Evolutionary conservation across 2,888 invertebrate species (phyloP).

Genomic region (Eilema griseolum): DNA sequence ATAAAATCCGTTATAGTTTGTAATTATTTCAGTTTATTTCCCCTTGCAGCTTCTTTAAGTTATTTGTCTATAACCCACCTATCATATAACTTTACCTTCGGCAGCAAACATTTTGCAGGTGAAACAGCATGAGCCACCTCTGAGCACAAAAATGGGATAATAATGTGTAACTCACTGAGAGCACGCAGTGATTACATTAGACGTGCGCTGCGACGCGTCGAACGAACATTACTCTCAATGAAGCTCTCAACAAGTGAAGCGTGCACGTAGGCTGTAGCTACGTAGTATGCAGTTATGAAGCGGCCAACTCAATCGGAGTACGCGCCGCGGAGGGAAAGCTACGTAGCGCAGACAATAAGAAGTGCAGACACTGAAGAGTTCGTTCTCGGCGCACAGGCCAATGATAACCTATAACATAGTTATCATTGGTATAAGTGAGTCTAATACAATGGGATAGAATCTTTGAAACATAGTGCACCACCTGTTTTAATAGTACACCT

Average conservation of each 20-base stretch:
- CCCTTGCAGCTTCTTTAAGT: slow-evolving; percentile 68
- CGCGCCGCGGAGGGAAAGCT: slow-evolving; percentile 85
- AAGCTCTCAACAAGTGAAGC: slow-evolving; percentile 79
- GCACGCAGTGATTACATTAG: slow-evolving; percentile 86
- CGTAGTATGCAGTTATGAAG: slow-evolving; percentile 83
- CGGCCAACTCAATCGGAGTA: slow-evolving; percentile 81
- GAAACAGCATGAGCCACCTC: slow-evolving; percentile 62
- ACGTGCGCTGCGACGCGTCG: slow-evolving; percentile 80
- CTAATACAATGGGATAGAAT: slow-evolving; percentile 76
- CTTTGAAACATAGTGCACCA: slow-evolving; percentile 53
- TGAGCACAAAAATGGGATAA: slow-evolving; percentile 81
- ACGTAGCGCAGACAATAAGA: slow-evolving; percentile 87
- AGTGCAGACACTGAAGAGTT: slow-evolving; percentile 86
- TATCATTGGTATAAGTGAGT: slow-evolving; percentile 86
- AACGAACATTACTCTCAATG: slow-evolving; percentile 81
- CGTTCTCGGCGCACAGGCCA: slow-evolving; percentile 87
- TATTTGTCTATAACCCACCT: slow-evolving; percentile 71
- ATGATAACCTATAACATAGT: slow-evolving; percentile 88
- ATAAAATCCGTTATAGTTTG: background rate
- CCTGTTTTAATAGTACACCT: slow-evolving; percentile 2
- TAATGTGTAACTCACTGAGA: slow-evolving; percentile 86
- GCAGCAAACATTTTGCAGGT: slow-evolving; percentile 41
- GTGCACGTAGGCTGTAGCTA: slow-evolving; percentile 84
- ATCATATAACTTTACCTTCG: slow-evolving; percentile 54
- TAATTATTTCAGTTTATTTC: background rate